Base-by-base conservation (phyloP, 2,113 vertebrate genomes). In the Sminthopsis crassicaudata region DNA sequence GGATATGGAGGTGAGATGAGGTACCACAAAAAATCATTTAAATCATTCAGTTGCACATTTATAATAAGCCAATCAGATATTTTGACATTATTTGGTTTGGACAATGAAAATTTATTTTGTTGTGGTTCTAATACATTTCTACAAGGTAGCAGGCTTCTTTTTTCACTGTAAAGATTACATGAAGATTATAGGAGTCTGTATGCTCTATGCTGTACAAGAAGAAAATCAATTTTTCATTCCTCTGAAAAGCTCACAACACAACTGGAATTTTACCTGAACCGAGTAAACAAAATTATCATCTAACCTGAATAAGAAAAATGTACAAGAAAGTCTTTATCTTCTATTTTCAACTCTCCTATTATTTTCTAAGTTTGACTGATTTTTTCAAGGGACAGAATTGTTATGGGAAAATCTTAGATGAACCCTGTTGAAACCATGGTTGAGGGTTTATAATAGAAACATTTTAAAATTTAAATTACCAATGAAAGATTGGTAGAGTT, bases 201-300 rank as follows among this genome's bases (percentile, higher is more conserved):
- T 95, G 97, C 42, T 11, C 95, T 93, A 0, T 93, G 96, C 94
- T 89, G 96, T 55, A 94, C 93, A 23, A 97, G 95, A 92, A 98
- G 97, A 98, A 98, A 98, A 98, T 98, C 98, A 97, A 98, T 98
- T 98, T 98, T 98, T 98, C 98, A 95, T 98, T 98, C 98, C 95
- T 97, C 95, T 94, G 94, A 0, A 24, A 97, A 90, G 96, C 97
- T 97, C 97, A 96, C 95, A 91, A 94, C 97, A 96, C 94, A 95
- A 96, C 96, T 93, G 92, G 97, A 98, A 98, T 98, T 97, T 98
- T 96, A 97, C 98, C 97, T 96, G 97, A 97, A 96, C 94, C 96
- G 42, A 98, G 98, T 97, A 98, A 98, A 98, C 98, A 98, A 97
- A 98, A 98, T 97, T 98, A 98, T 97, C 97, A 96, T 98, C 98